Evolutionary conservation across 2,113 vertebrate species (phyloP).

Genomic region (Collichthys lucidus): DNA sequence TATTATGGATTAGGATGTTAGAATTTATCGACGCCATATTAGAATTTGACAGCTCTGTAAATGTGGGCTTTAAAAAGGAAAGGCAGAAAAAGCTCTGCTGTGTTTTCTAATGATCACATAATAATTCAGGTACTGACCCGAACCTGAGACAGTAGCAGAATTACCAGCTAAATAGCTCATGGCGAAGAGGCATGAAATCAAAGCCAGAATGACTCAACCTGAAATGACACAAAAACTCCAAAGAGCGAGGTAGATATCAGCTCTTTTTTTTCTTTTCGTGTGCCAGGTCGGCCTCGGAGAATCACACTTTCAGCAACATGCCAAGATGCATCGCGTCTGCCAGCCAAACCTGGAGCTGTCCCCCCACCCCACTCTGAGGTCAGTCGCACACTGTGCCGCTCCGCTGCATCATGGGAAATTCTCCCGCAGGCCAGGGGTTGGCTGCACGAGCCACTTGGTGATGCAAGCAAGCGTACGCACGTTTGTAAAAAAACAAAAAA

Average conservation of each 20-base stretch:
- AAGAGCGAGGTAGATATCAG: conserved; percentile 40
- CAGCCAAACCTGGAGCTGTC: conserved; percentile 57
- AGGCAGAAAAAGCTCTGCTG: conserved; percentile 60
- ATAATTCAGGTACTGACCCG: conserved; percentile 46
- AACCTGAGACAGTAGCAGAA: conserved; percentile 33
- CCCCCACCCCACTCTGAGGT: conserved; percentile 56
- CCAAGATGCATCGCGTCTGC: conserved; percentile 75
- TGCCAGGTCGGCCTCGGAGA: conserved; percentile 68
- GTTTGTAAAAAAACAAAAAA: conserved; percentile 40
- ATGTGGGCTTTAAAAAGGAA: conserved; percentile 59
- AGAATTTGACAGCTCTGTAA: conserved; percentile 64
- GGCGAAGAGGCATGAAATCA: conserved; percentile 40
- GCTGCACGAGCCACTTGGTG: conserved; percentile 63
- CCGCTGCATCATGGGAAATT: conserved; percentile 75
- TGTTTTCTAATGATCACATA: conserved; percentile 60
- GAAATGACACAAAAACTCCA: conserved; percentile 47
- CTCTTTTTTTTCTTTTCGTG: conserved; percentile 11
- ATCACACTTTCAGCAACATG: conserved; percentile 77
- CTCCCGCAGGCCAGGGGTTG: conserved; percentile 52
- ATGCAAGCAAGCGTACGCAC: conserved; percentile 56
- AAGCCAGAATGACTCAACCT: conserved; percentile 44
- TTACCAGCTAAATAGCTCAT: conserved; percentile 34
- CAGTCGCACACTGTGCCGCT: conserved; percentile 70
- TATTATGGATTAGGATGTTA: conserved; percentile 50
- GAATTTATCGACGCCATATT: conserved; percentile 66